Evolutionary conservation across 2,888 invertebrate genomes (phyloP), one percentile per base, ranked within the genome.

Genomic region (Drosophila birchii): DNA sequence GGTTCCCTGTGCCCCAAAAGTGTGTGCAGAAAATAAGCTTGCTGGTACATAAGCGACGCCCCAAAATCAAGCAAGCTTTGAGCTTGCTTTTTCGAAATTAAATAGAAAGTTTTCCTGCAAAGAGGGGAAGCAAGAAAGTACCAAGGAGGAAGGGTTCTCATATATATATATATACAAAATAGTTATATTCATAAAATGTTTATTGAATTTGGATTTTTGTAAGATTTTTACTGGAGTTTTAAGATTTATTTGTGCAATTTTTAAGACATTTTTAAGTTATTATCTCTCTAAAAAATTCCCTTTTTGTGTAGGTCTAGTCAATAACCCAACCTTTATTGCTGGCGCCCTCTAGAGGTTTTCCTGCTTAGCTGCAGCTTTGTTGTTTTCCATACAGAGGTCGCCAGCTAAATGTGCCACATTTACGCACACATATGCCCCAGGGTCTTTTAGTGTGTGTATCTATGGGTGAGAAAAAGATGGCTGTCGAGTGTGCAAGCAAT

Each of bases 31-130:
- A 64, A 66, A 26, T 70, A 83, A 83, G 89, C 89, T 83, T 63
- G 9, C n/a, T 12, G 32, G 67, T 69, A 79, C 23, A 78, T 79
- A 85, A 79, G 39, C 81, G 66, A 83, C 87, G 81, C 89, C 87
- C 85, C 70, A 75, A 83, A 79, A 72, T 16, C 34, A 29, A 14
- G 57, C 73, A 76, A 87, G 88, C 88, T 85, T 45, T 79, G 75
- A 32, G 55, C 78, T 87, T 74, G 56, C 45, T 76, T 72, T 73
- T 87, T 87, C 82, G 88, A 85, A 76, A 68, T 68, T 29, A 32
- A 51, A 41, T 29, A 45, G 34, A 41, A 63, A 75, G 14, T 38
- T 38, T 16, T 23, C 7, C 47, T 63, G 58, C 58, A 76, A 60
- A 45, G 18, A 39, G 53, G 69, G 69, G 39, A 47, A 71, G 39